Evolutionary conservation across 2,113 vertebrate species (phyloP), one percentile per base, ranked within the genome.

Genomic region (Synchiropus splendidus): DNA sequence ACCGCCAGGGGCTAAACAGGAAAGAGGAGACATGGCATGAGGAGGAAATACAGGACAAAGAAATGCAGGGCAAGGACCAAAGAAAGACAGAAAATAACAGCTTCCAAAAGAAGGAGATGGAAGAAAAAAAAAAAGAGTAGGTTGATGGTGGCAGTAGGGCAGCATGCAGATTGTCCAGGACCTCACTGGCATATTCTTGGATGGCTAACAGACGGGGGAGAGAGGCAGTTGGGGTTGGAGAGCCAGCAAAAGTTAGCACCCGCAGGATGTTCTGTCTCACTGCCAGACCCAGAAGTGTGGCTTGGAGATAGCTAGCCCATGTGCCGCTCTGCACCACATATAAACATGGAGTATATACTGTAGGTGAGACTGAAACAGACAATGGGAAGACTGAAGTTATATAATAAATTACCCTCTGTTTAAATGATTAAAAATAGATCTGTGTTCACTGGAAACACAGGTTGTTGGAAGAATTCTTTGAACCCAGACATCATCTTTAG

Each of bases 211-310:
- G 56, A 80, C 67, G 18, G 49, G 50, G 47, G 52, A 48, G 53
- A 51, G 12, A 33, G 50, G 53, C 36, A 39, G 60, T 62, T 46
- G 64, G 71, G 64, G 39, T 39, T 66, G 58, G 37, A 44, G 67
- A 70, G 57, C 54, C 16, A 21, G 56, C 57, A 58, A 78, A 77
- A 79, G 71, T 77, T 72, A 74, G 57, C 51, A 54, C 80, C 80
- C 77, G 64, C 61, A 53, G 75, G 75, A 79, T 66, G 61, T 79
- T 77, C 61, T 77, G 74, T 82, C 72, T 63, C 52, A 58, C 40
- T 71, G 77, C 80, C 80, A 80, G 64, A 58, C 74, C 77, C 70
- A 77, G 74, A 80, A 80, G 72, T 80, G 77, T 79, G 77, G 74
- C 70, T 80, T 52, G 62, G 57, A 80, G 77, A 82, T 82, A 79